Evolutionary conservation across 2,797 vertebrate species (phyloP), one percentile per base, ranked within the genome.

Genomic region (Lophius americanus): DNA sequence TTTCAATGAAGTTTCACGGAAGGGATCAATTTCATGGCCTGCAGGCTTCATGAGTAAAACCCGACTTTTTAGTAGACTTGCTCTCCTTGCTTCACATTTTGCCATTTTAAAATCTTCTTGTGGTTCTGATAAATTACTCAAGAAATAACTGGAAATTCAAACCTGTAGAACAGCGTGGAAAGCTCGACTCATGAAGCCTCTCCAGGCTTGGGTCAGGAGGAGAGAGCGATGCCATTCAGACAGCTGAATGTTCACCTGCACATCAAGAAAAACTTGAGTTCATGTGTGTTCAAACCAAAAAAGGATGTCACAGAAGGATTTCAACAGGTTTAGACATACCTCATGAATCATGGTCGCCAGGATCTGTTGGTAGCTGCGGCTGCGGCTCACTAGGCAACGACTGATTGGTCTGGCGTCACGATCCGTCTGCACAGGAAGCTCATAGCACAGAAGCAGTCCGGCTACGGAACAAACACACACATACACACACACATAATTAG

Each of bases 171-270:
- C 81, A 0, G 96, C 96, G 39, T 93, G 92, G 81, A 95, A 99
- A 0, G 95, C 93, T 75, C 96, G 90, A 68, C 67, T 93, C 96
- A 99, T 96, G 86, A 96, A 98, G 0, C 92, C 94, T 8, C 93
- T 85, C 98, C 98, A 99, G 10, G 95, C 95, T 71, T 95, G 96
- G 0, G 98, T 96, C 49, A 98, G 90, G 3, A 98, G 88, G 37
- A 99, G 81, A 3, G 95, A 95, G 0, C 93, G 95, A 77, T 99
- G 96, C 98, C 98, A 99, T 66, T 99, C 97, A 0, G 96, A 97
- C 1, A 92, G 96, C 64, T 99, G 97, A 73, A 98, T 97, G 82
- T 96, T 97, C 80, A 98, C 97, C 98, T 99, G 58, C 54, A 69
- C n/a, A 49, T 32, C 51, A 12, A 56, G 8, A 60, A 51, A 2